Conservation (phyloP, 1,140 invertebrate genomes). For the Zaprionus lachaisei region DNA sequence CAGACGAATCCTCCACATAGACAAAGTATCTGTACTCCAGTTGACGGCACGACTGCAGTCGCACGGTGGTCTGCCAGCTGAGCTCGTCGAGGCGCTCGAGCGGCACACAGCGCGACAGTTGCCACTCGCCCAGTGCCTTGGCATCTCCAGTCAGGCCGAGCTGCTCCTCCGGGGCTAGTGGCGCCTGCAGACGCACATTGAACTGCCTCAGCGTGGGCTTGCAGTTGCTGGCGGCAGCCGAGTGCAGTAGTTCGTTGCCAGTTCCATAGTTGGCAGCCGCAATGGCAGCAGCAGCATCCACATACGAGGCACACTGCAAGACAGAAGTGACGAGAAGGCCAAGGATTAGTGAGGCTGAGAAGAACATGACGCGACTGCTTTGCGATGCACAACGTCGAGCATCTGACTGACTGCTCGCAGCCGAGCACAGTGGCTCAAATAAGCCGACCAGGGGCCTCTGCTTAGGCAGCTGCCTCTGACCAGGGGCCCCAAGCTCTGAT, state of each 20-base stretch:
- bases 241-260: slow-evolving; percentile 56
- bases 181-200: slow-evolving; percentile 55
- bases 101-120: slow-evolving; percentile 81
- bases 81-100: slow-evolving; percentile 71
- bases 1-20: slow-evolving; percentile 82
- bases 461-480: background rate
- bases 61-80: slow-evolving; percentile 84
- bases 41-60: slow-evolving; percentile 86
- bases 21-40: slow-evolving; percentile 90
- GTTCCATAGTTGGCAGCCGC: slow-evolving; percentile 37
- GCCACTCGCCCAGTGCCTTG: slow-evolving; percentile 85
- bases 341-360: slow-evolving; percentile 49
- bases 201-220: slow-evolving; percentile 64
- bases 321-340: slow-evolving; percentile 44
- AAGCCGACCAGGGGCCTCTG: background rate
- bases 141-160: slow-evolving; percentile 84
- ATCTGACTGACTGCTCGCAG: slow-evolving; percentile 45
- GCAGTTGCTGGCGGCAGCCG: slow-evolving; percentile 42
- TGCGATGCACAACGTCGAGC: slow-evolving; percentile 17
- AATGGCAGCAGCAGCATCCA: slow-evolving; percentile 57
- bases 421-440: slow-evolving; percentile 33
- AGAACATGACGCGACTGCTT: slow-evolving; percentile 41
- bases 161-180: slow-evolving; percentile 77
- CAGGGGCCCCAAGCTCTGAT: slow-evolving; percentile 14
- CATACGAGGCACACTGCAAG: slow-evolving; percentile 73